These are phyloP conservation scores for Bubo bubo DNA, from an alignment of 2,113 vertebrate species.

Conservation along the genomic window DNA sequence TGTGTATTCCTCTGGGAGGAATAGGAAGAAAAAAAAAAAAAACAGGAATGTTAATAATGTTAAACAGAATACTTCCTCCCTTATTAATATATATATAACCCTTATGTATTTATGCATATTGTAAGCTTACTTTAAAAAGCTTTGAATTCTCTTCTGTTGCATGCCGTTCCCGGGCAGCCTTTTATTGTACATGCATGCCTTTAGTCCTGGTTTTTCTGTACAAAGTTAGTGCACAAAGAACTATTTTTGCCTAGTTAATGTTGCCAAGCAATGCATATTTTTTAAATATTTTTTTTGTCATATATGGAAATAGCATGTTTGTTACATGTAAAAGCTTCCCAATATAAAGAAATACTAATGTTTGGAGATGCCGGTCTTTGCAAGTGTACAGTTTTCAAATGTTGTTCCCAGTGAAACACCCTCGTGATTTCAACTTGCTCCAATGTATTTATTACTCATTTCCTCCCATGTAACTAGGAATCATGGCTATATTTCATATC, in stretches of 20 bases:
- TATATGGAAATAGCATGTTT: constrained; percentile 84
- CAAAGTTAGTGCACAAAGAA: constrained; percentile 85
- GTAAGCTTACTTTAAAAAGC: constrained; percentile 77
- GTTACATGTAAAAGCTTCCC: constrained; percentile 85
- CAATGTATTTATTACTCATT: constrained; percentile 86
- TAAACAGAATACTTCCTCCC: constrained; percentile 84
- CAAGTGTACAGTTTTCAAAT: constrained; percentile 86
- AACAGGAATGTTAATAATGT: constrained; percentile 81
- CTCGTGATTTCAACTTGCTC: constrained; percentile 81
- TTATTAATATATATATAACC: constrained; percentile 80
- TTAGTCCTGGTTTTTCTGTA: constrained; percentile 76
- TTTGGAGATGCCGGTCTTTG: constrained; percentile 83
- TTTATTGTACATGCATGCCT: constrained; percentile 80
- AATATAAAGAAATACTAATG: constrained; percentile 76
- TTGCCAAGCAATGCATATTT: constrained; percentile 87
- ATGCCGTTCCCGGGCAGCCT: constrained; percentile 74
- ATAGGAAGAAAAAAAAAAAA: constrained; percentile 72
- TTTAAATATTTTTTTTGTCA: constrained; percentile 71
- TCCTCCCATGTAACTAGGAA: constrained; percentile 80
- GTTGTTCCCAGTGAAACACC: constrained; percentile 81
- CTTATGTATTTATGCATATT: constrained; percentile 82
- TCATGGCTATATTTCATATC: constrained; percentile 85
- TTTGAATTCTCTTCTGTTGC: constrained; percentile 75
- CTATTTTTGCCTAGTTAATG: constrained; percentile 87
- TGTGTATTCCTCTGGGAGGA: constrained; percentile 89